A percentile compares a stretch with the other conserved stretches of the same genome.
These are phyloP conservation scores for Andrena chrysosceles DNA, from an alignment of 2,888 invertebrate genomes.

Conservation along the genomic window DNA sequence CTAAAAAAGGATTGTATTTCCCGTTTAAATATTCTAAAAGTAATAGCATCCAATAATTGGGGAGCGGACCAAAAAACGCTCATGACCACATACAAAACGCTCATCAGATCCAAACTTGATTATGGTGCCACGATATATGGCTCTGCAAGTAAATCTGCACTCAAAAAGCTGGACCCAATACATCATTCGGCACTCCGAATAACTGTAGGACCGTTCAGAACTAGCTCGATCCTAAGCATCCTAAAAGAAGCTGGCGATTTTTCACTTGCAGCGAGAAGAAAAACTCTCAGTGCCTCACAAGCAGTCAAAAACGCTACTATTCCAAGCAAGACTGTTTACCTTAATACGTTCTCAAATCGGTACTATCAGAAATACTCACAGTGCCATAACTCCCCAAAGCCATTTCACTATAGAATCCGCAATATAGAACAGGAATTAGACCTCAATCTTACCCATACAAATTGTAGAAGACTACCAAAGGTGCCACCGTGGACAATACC, in stretches of 20 bases:
- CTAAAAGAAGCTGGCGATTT: not conserved
- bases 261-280: not conserved
- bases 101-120: conserved; percentile 3
- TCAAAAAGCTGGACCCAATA: not conserved
- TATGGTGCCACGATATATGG: not conserved
- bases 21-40: not conserved
- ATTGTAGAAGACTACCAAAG: not conserved
- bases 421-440: not conserved
- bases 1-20: not conserved
- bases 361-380: not conserved
- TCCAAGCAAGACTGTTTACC: not conserved
- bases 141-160: not conserved
- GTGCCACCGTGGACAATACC: not conserved
- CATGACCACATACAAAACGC: not conserved
- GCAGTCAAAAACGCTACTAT: not conserved
- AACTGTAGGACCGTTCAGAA: not conserved
- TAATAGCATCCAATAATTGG: not conserved
- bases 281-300: not conserved
- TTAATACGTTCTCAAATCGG: not conserved
- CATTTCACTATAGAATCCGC: not conserved
- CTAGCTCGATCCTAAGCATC: not conserved
- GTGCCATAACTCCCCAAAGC: not conserved
- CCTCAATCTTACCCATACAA: not conserved
- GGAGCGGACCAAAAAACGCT: not conserved
- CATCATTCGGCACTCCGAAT: too few species aligned